A percentile compares a stretch with the other conserved stretches of the same genome.
Conservation (phyloP, 2,888 invertebrate genomes). For the Synanthedon tipuliformis region DNA sequence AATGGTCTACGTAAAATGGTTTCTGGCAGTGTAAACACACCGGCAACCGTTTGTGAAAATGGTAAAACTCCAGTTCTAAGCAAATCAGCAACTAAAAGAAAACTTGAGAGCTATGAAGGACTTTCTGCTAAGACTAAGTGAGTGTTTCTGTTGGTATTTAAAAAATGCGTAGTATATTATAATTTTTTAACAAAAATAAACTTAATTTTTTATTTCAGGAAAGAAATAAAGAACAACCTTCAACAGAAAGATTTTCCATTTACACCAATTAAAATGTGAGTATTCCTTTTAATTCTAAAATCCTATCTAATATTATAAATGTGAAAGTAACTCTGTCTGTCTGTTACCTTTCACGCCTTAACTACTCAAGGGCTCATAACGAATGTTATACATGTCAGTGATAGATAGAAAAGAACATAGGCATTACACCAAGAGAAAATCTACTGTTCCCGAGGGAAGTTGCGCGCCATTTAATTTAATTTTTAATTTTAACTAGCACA, state of each 20-base stretch:
- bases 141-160: slow-evolving; percentile 9
- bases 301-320: too few species aligned
- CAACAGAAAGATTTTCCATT: slow-evolving; percentile 72
- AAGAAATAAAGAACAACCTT: slow-evolving; percentile 71
- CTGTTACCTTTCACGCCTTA: too few species aligned
- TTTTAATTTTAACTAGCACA: too few species aligned
- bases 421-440: too few species aligned
- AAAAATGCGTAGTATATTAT: background rate
- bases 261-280: slow-evolving; percentile 74
- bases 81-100: slow-evolving; percentile 75
- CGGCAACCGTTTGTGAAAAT: slow-evolving; percentile 50
- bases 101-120: slow-evolving; percentile 68
- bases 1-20: slow-evolving; percentile 84
- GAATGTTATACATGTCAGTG: too few species aligned
- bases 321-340: too few species aligned
- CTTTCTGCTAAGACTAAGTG: slow-evolving; percentile 78
- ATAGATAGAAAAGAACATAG: too few species aligned
- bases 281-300: slow-evolving; percentile 10
- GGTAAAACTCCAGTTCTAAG: slow-evolving; percentile 70
- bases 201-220: slow-evolving; percentile 57
- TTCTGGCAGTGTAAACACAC: slow-evolving; percentile 71
- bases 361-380: too few species aligned
- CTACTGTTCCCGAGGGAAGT: too few species aligned
- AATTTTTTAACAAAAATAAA: slow-evolving; percentile 1
- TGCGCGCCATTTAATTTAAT: too few species aligned